Percentiles rank a stretch among this genome's conserved stretches.
Evolutionary conservation across 1,140 invertebrate species (phyloP).

Genomic region (Pygmarrhopalites habei): DNA sequence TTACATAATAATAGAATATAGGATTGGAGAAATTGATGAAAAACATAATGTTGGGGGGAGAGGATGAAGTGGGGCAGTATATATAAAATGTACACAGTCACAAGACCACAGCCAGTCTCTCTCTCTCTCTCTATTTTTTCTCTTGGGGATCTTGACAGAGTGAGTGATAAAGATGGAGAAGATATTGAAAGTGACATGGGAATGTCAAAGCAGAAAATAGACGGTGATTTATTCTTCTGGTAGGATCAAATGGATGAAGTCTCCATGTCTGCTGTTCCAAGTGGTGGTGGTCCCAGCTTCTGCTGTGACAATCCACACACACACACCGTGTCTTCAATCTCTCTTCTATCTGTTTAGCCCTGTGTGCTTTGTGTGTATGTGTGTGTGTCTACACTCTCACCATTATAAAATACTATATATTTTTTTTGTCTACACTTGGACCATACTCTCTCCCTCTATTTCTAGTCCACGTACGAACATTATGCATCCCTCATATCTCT

Average conservation of each 20-base stretch:
- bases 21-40: slow-evolving; percentile 10
- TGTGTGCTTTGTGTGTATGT: too few relatives aligned
- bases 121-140: too few relatives aligned
- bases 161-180: slow-evolving; percentile 28
- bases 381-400: too few relatives aligned
- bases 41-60: background rate
- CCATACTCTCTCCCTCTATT: too few relatives aligned
- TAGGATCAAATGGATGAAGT: slow-evolving; percentile 10
- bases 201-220: slow-evolving; percentile 25
- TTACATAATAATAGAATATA: slow-evolving; percentile 13
- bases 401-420: too few relatives aligned
- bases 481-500: too few relatives aligned
- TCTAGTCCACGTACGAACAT: too few relatives aligned
- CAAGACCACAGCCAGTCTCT: background rate
- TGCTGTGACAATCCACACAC: too few relatives aligned
- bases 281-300: too few relatives aligned
- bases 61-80: slow-evolving; percentile 8
- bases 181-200: slow-evolving; percentile 30
- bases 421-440: too few relatives aligned
- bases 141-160: background rate
- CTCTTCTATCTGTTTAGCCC: too few relatives aligned
- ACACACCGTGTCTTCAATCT: too few relatives aligned
- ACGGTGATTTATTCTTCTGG: slow-evolving; percentile 25
- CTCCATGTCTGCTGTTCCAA: background rate
- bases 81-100: background rate